Percentiles rank a stretch among this genome's conserved stretches.
These are phyloP conservation scores for Pterostichus niger DNA, from an alignment of 2,888 invertebrate genomes.

Conservation along the genomic window DNA sequence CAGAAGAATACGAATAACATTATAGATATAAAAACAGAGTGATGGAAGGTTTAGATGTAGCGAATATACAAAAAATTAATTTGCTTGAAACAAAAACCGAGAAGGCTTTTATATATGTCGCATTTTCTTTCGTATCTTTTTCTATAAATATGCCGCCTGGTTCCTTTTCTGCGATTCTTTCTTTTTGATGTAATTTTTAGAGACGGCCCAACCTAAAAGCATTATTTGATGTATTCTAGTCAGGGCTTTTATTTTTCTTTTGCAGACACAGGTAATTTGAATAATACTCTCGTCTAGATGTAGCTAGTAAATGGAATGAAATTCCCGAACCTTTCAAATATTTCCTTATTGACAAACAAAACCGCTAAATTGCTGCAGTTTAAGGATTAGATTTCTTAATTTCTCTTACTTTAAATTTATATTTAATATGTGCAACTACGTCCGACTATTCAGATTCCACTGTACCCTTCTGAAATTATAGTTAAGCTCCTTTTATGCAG, in stretches of 20 bases:
- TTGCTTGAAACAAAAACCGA: slow-evolving; percentile 7
- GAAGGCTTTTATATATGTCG: slow-evolving; percentile 1
- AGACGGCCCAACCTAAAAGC: slow-evolving; percentile 17
- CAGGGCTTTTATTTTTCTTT: slow-evolving; percentile 33
- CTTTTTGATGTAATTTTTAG: slow-evolving; percentile 44
- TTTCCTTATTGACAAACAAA: neutral
- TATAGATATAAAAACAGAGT: too few relatives aligned
- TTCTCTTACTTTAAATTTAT: too few relatives aligned
- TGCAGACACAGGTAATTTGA: slow-evolving; percentile 32
- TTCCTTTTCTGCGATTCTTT: neutral
- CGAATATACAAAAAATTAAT: slow-evolving; percentile 14
- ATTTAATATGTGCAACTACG: too few relatives aligned
- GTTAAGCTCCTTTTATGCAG: too few relatives aligned
- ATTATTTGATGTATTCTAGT: slow-evolving; percentile 44
- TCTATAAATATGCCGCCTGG: neutral
- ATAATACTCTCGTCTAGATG: slow-evolving; percentile 27
- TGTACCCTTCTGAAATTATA: too few relatives aligned
- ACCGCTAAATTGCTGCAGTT: neutral
- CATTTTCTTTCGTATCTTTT: slow-evolving; percentile 13
- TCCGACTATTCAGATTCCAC: too few relatives aligned
- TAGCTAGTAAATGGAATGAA: slow-evolving; percentile 7
- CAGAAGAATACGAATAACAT: too few relatives aligned
- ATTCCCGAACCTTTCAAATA: slow-evolving; percentile 6
- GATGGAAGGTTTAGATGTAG: neutral
- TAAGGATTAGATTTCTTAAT: too few relatives aligned